Percentiles rank a stretch among this genome's conserved stretches.
Conservation (phyloP, 2,113 vertebrate species). For the Mugil cephalus region DNA sequence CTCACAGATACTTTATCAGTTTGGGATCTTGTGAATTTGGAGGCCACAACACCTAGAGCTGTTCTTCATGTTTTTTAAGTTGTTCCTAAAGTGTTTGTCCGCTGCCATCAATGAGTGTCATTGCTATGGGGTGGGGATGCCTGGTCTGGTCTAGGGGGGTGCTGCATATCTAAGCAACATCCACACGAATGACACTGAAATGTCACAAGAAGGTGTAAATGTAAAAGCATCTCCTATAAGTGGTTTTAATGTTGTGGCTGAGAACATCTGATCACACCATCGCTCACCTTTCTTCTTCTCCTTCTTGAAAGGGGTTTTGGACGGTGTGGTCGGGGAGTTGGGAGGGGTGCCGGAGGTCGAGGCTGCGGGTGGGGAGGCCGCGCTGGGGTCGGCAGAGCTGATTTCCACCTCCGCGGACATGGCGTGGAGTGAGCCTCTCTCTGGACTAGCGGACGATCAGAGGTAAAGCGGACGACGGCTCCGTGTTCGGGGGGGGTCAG, state of each 20-base stretch:
- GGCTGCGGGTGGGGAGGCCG: conserved; percentile 10
- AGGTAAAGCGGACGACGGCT: conserved; percentile 48
- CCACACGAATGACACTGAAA: no score
- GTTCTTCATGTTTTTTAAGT: no score
- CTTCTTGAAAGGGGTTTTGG: conserved; percentile 87
- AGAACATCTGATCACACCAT: no score
- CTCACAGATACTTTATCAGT: no score
- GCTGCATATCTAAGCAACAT: no score
- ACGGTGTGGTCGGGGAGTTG: conserved; percentile 62
- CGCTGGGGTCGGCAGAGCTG: conserved; percentile 72
- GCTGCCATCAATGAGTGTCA: no score
- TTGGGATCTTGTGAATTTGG: no score
- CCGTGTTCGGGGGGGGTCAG: conserved; percentile 62
- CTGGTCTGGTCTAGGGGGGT: no score
- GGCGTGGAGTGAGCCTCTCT: conserved; percentile 54
- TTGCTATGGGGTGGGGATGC: no score
- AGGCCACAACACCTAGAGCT: no score
- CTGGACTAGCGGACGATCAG: conserved; percentile 46
- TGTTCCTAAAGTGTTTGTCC: no score
- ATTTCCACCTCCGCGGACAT: conserved; percentile 91
- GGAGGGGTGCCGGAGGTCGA: conserved; percentile 39
- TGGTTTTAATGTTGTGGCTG: no score
- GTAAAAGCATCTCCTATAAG: neutral
- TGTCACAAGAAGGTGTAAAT: neutral
- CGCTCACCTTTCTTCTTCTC: conserved; percentile 91